phyloP scores from a whole-genome alignment of 2,113 vertebrate genomes.

The Verasper variegatus region DNA sequence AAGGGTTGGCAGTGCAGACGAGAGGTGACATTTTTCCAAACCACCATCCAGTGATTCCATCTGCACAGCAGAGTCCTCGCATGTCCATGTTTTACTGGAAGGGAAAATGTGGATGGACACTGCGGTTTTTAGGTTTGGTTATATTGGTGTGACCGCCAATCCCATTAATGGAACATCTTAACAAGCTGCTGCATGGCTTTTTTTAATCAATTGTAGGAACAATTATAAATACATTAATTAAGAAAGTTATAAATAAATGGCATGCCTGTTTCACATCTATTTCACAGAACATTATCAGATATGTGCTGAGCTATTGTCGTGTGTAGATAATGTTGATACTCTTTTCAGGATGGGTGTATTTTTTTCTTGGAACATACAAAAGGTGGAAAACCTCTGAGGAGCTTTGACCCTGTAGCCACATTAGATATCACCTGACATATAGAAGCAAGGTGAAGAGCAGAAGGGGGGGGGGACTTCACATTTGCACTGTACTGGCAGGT shows the following conservation, averaged over 20 bases:
- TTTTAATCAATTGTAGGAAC: not conserved
- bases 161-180: conserved; percentile 21
- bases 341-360: not conserved
- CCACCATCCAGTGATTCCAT: conserved; percentile 47
- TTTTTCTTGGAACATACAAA: not conserved
- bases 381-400: conserved; percentile 6
- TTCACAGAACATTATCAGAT: not conserved
- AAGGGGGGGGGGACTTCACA: not conserved
- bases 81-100: conserved; percentile 14
- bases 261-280: no score
- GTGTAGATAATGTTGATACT: not conserved
- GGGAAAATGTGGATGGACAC: not conserved
- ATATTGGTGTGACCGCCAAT: not conserved
- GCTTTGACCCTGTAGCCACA: conserved; percentile 1
- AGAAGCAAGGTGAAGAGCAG: not conserved
- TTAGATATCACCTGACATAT: not conserved
- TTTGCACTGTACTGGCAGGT: not conserved
- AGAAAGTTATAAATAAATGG: no score
- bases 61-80: conserved; percentile 26
- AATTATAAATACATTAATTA: not conserved
- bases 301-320: not conserved
- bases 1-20: conserved; percentile 61
- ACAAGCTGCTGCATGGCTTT: conserved; percentile 7
- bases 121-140: not conserved
- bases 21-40: conserved; percentile 71